Conservation (phyloP, 2,797 vertebrate species). For the Capromys pilorides region DNA sequence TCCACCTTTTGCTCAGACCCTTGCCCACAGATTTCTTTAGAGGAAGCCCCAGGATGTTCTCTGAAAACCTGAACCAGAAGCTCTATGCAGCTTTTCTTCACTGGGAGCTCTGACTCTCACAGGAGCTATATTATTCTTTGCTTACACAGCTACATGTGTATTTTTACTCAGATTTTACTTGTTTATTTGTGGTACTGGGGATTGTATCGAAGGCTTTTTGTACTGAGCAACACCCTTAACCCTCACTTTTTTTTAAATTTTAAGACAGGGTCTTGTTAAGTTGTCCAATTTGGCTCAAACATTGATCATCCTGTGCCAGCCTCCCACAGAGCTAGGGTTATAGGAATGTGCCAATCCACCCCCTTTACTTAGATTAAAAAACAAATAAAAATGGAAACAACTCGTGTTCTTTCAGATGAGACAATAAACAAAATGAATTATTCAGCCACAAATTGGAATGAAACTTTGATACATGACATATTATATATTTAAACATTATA, state of each 20-base stretch:
- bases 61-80: conserved; percentile 28
- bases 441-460: background rate
- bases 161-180: background rate
- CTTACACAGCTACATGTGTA: background rate
- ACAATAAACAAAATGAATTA: background rate
- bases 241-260: background rate
- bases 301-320: background rate
- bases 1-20: background rate
- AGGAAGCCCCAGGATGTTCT: background rate
- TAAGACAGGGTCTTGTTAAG: background rate
- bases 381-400: conserved; percentile 42
- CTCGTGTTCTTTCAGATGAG: background rate
- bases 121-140: background rate
- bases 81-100: background rate
- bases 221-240: background rate
- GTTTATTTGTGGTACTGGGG: background rate
- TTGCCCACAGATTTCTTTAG: background rate
- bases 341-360: no score
- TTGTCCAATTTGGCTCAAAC: background rate
- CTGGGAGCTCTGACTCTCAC: background rate
- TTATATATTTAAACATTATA: background rate
- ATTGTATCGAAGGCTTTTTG: background rate
- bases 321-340: background rate
- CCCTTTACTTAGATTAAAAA: background rate
- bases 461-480: background rate